Evolutionary conservation across 2,888 invertebrate genomes (phyloP).

Genomic region (Formica aserva): DNA sequence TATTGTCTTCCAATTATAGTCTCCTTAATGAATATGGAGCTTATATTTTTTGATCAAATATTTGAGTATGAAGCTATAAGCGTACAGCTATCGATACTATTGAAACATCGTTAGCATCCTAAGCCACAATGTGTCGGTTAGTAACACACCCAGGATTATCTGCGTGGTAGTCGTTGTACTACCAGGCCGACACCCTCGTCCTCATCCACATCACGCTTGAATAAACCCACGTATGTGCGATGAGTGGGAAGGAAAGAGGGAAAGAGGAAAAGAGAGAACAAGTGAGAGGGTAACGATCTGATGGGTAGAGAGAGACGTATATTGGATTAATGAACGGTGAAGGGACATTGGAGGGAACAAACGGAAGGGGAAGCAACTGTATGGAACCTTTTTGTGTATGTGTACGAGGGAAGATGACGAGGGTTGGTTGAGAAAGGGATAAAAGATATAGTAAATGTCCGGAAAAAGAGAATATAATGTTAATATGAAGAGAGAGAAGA

Average conservation of each 20-base stretch:
- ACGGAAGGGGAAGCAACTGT: background rate
- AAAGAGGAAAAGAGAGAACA: conserved; percentile 34
- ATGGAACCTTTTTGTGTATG: background rate
- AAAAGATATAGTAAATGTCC: background rate
- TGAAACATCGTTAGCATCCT: conserved; percentile 22
- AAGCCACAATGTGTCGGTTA: conserved; percentile 62
- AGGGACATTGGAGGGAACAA: conserved; percentile 17
- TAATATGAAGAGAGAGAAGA: background rate
- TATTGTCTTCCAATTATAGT: background rate
- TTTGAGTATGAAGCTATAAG: background rate
- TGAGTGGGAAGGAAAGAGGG: conserved; percentile 38
- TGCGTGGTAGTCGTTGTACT: conserved; percentile 67
- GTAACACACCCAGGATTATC: conserved; percentile 73
- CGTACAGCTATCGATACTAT: background rate
- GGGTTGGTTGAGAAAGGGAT: background rate
- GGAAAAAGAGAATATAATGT: conserved; percentile 5
- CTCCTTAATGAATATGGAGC: background rate
- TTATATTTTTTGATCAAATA: background rate
- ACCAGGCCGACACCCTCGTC: conserved; percentile 68
- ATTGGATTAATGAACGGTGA: conserved; percentile 13
- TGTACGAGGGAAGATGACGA: background rate
- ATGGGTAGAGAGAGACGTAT: conserved; percentile 15
- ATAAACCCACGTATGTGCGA: conserved; percentile 67
- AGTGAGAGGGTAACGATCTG: conserved; percentile 43
- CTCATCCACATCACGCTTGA: conserved; percentile 73